Evolutionary conservation across 2,797 vertebrate genomes (phyloP).

Genomic region (Crenuchus spilurus): DNA sequence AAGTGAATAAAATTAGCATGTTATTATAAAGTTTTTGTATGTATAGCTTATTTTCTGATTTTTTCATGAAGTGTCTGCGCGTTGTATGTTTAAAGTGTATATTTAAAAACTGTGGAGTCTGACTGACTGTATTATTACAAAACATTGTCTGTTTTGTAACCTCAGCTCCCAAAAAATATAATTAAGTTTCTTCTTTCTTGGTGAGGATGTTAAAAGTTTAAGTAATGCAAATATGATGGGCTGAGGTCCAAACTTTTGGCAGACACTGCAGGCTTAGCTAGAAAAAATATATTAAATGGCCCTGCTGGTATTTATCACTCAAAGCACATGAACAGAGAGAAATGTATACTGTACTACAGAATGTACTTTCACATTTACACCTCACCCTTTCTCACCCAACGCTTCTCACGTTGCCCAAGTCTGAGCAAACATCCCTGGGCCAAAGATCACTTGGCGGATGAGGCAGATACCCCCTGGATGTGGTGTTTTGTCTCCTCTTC

Average conservation of each 20-base stretch:
- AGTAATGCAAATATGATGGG: no score
- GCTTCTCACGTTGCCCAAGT: constrained; percentile 30
- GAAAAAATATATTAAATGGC: background rate
- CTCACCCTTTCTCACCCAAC: background rate
- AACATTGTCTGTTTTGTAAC: no score
- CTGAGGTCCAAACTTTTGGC: background rate
- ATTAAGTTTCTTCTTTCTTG: no score
- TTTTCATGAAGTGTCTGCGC: no score
- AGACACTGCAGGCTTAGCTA: background rate
- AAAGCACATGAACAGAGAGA: constrained; percentile 6
- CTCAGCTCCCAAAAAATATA: no score
- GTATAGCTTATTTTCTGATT: no score
- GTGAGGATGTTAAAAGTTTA: no score
- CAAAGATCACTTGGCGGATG: background rate
- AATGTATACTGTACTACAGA: background rate
- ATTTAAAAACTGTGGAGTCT: no score
- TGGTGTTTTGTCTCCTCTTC: background rate
- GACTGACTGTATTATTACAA: no score
- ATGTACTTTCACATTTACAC: background rate
- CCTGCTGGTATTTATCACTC: constrained; percentile 11
- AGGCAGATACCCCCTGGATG: background rate
- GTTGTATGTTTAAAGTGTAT: no score
- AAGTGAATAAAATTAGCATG: no score
- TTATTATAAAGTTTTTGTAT: no score
- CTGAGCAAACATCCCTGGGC: constrained; percentile 60